phyloP scores from a whole-genome alignment of 2,113 vertebrate genomes.

The Notothenia coriiceps region DNA sequence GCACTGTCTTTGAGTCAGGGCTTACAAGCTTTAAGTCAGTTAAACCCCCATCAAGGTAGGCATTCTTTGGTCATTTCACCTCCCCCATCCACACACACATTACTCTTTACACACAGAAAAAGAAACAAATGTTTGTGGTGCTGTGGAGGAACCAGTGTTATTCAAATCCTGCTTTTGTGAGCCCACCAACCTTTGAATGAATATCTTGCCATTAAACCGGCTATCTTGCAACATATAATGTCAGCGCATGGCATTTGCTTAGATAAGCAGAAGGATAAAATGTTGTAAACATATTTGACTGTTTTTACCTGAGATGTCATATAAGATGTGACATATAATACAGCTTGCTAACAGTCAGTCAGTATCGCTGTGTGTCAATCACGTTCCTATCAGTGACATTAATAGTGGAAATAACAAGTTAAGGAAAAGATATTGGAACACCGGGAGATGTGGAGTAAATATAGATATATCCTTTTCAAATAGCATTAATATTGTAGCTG shows the following conservation, averaged over 20 bases:
- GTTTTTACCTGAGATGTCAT: background rate
- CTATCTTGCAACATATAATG: conserved; percentile 1
- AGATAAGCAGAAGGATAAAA: background rate
- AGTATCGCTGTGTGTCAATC: conserved; percentile 33
- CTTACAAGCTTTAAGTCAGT: conserved; percentile 41
- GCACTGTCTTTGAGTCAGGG: conserved; percentile 28
- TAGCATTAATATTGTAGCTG: conserved; percentile 51
- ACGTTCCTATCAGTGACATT: background rate
- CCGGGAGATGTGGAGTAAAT: background rate
- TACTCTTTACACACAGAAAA: conserved; percentile 22
- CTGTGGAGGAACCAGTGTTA: conserved; percentile 19
- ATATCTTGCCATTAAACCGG: conserved; percentile 3
- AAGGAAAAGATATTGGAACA: background rate
- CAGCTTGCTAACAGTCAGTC: conserved; percentile 21
- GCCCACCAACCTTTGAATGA: conserved; percentile 1
- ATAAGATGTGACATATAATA: conserved; percentile 3
- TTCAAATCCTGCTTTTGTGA: conserved; percentile 8
- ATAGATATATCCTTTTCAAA: background rate
- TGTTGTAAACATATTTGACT: conserved; percentile 12
- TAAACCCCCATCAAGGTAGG: conserved; percentile 56
- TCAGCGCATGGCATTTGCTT: conserved; percentile 14
- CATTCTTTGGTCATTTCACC: conserved; percentile 45
- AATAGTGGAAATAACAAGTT: background rate
- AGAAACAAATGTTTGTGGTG: conserved; percentile 19
- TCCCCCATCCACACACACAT: conserved; percentile 26